Evolutionary conservation across 2,113 vertebrate species (phyloP).

Genomic region (Potamarius usumacintae): DNA sequence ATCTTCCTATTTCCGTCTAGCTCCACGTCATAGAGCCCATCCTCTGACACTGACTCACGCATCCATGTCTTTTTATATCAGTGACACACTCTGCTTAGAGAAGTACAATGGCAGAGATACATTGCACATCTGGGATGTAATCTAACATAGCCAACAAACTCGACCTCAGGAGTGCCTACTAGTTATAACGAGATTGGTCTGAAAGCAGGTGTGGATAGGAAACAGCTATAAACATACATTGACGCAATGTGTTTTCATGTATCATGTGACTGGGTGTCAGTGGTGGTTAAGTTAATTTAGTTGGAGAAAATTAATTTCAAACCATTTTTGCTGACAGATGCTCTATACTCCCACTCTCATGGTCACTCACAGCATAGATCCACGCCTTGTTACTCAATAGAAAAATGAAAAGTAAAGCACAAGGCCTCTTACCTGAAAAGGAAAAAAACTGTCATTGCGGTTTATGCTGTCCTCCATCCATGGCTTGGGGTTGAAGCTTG

Average conservation of each 20-base stretch:
- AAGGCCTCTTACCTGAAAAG: constrained; percentile 86
- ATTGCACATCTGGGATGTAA: constrained; percentile 52
- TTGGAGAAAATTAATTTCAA: background rate
- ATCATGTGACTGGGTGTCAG: background rate
- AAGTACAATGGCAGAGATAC: constrained; percentile 38
- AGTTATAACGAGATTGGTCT: constrained; percentile 46
- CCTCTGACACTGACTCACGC: constrained; percentile 55
- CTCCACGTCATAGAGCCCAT: constrained; percentile 26
- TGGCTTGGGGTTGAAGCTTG: constrained; percentile 92
- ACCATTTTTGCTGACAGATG: background rate
- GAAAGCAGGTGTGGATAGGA: constrained; percentile 14
- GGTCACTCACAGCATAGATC: background rate
- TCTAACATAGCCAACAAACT: constrained; percentile 48
- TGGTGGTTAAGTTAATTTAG: background rate
- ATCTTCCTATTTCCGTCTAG: constrained; percentile 39
- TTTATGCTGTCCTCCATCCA: constrained; percentile 96
- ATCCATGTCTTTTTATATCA: constrained; percentile 53
- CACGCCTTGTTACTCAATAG: background rate
- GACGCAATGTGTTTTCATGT: background rate
- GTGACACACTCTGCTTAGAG: constrained; percentile 30
- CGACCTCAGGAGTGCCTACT: constrained; percentile 38
- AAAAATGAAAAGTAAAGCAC: background rate
- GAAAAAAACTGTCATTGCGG: constrained; percentile 91
- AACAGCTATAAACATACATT: background rate
- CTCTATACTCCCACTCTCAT: background rate